These are phyloP conservation scores for Triplophysa bombifrons DNA, from an alignment of 2,797 vertebrate genomes.

Conservation along the genomic window DNA sequence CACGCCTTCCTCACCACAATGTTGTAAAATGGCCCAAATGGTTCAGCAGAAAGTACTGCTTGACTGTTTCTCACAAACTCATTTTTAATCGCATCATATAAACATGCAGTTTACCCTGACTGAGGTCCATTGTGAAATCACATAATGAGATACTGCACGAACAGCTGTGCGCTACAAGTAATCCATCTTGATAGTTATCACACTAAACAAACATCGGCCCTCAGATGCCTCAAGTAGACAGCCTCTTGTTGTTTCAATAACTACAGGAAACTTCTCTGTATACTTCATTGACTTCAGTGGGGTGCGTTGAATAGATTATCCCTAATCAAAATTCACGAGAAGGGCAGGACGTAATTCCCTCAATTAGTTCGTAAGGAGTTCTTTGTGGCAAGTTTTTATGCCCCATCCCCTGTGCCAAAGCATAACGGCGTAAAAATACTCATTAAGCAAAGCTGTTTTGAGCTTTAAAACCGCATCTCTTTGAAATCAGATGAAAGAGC, in stretches of 20 bases:
- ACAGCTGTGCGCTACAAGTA: background rate
- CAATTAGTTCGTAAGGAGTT: conserved; percentile 47
- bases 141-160: background rate
- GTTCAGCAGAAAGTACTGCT: background rate
- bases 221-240: conserved; percentile 13
- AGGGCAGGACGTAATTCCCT: conserved; percentile 47
- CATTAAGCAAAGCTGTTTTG: conserved; percentile 56
- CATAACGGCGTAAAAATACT: conserved; percentile 43
- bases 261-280: conserved; percentile 21
- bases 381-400: conserved; percentile 57
- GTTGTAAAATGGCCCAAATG: background rate
- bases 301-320: conserved; percentile 35
- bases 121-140: background rate
- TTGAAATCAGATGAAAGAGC: conserved; percentile 63
- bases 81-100: background rate
- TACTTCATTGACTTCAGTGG: conserved; percentile 44
- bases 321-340: conserved; percentile 43
- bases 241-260: background rate
- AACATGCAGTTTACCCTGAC: background rate
- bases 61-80: background rate
- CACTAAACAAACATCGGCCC: background rate
- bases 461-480: conserved; percentile 57
- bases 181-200: background rate
- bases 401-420: conserved; percentile 40
- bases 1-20: no score